Percentiles rank a stretch among this genome's conserved stretches.
phyloP scores from a whole-genome alignment of 2,113 vertebrate species.

The Sterna hirundo region DNA sequence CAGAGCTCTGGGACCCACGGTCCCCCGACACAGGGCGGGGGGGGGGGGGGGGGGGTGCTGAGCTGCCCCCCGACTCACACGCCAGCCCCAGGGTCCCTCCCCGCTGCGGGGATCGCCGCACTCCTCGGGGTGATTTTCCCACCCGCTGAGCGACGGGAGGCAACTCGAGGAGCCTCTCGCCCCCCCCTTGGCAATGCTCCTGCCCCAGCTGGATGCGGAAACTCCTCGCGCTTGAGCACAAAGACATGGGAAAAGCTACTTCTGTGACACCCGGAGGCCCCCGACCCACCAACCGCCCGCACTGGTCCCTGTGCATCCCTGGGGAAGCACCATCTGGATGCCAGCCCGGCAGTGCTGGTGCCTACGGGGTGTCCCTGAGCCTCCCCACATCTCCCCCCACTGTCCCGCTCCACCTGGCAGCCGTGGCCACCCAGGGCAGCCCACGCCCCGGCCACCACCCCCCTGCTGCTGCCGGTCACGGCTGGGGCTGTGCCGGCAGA shows the following conservation, averaged over 20 bases:
- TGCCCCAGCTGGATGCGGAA: neutral
- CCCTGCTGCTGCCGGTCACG: neutral
- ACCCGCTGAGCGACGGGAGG: neutral
- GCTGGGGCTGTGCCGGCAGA: neutral
- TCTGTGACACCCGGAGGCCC: neutral
- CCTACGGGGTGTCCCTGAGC: too few relatives aligned
- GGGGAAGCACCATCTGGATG: neutral
- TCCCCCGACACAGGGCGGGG: neutral
- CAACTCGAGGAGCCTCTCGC: neutral
- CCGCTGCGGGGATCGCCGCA: neutral
- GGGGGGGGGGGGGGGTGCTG: neutral
- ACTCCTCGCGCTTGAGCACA: neutral
- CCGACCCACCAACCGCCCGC: fast-evolving
- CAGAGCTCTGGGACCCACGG: neutral
- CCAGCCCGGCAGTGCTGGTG: fast-evolving
- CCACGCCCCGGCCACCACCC: neutral
- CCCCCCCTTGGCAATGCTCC: neutral
- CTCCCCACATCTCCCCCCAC: neutral
- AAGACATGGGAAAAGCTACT: neutral
- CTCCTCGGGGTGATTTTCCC: neutral
- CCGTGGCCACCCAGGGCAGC: neutral
- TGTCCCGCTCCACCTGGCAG: neutral
- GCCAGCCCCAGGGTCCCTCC: neutral
- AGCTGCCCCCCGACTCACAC: neutral
- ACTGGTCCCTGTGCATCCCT: neutral